phyloP scores from a whole-genome alignment of 2,888 invertebrate species.

The Bhutanitis thaidina region DNA sequence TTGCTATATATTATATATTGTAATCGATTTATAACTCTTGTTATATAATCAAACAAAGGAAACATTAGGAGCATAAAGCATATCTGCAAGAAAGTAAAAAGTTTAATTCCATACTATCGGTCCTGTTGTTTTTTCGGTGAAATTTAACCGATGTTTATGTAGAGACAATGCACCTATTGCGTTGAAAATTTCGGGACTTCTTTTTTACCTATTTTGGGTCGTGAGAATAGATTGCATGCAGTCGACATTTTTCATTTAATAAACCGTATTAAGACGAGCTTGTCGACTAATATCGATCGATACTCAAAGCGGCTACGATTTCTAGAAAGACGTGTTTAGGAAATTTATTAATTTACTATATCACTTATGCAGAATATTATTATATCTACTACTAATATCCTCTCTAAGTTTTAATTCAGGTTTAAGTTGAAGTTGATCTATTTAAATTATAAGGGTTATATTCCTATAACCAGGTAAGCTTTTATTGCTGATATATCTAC shows the following conservation, averaged over 20 bases:
- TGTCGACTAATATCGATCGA: slow-evolving; percentile 39
- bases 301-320: slow-evolving; percentile 16
- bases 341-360: too few relatives aligned
- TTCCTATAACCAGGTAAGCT: not conserved
- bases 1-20: too few relatives aligned
- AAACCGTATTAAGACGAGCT: slow-evolving; percentile 62
- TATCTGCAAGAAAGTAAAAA: not conserved
- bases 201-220: slow-evolving; percentile 60
- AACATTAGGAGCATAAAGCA: too few relatives aligned
- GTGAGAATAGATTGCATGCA: slow-evolving; percentile 71
- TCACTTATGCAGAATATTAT: too few relatives aligned
- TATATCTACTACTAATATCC: too few relatives aligned
- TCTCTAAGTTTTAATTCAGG: too few relatives aligned
- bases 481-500: not conserved
- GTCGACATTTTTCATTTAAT: slow-evolving; percentile 63
- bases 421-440: too few relatives aligned
- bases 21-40: too few relatives aligned
- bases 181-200: slow-evolving; percentile 62
- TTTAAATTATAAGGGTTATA: not conserved
- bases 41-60: too few relatives aligned
- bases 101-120: slow-evolving; percentile 39
- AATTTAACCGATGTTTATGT: slow-evolving; percentile 69
- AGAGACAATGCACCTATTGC: slow-evolving; percentile 72
- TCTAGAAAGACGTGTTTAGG: too few relatives aligned
- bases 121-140: slow-evolving; percentile 45